Evolutionary conservation across 2,888 invertebrate species (phyloP).

Genomic region (Capitulum mitella): DNA sequence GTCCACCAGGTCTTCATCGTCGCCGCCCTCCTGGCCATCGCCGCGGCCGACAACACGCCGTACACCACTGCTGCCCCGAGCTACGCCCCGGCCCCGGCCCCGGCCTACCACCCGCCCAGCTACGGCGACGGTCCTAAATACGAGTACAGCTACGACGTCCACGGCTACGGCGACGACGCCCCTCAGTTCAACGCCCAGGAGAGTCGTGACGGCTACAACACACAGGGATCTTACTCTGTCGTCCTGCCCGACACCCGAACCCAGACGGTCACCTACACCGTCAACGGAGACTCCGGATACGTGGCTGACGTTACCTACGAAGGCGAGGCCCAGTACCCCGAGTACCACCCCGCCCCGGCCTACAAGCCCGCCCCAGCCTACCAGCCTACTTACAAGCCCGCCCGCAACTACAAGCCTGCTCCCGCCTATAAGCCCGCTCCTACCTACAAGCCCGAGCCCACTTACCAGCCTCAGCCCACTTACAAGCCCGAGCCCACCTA

Average conservation of each 20-base stretch:
- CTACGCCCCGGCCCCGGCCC: not conserved
- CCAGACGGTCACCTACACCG: constrained; percentile 31
- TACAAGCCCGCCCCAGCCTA: no score
- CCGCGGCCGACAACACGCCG: not conserved
- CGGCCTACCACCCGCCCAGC: not conserved
- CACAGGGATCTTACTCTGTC: constrained; percentile 33
- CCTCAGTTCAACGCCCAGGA: constrained; percentile 28
- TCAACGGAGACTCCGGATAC: constrained; percentile 31
- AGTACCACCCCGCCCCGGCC: constrained; percentile 27
- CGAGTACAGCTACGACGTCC: constrained; percentile 31
- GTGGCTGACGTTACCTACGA: constrained; percentile 33
- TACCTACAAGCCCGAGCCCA: no score
- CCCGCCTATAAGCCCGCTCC: constrained; percentile 27
- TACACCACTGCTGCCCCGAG: not conserved
- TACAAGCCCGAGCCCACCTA: no score
- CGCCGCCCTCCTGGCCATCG: not conserved
- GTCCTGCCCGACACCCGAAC: constrained; percentile 35
- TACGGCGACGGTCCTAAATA: constrained; percentile 17
- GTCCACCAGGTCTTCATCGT: not conserved
- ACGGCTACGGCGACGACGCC: constrained; percentile 29
- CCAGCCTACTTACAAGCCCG: no score
- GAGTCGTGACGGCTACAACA: constrained; percentile 30
- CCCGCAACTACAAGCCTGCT: no score
- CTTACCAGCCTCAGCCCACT: no score
- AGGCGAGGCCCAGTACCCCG: constrained; percentile 32